Evolutionary conservation across 2,113 vertebrate species (phyloP).

Genomic region (Capreolus pygargus): DNA sequence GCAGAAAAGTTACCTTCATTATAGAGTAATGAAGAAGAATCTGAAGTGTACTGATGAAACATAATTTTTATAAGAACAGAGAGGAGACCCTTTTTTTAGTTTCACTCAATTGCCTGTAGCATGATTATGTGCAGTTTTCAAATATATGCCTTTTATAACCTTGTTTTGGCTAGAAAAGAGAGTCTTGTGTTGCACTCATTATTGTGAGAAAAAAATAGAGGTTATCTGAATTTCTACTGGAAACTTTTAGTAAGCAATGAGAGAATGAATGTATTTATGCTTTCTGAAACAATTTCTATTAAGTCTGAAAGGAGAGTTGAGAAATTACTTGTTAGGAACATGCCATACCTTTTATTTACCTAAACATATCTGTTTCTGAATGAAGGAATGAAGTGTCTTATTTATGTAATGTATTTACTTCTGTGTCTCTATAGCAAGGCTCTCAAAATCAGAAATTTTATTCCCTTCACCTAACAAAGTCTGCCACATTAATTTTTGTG

Average conservation of each 20-base stretch:
- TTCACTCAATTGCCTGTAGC: neutral
- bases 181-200: neutral
- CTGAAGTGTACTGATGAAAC: neutral
- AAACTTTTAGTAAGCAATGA: neutral
- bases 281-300: neutral
- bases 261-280: neutral
- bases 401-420: neutral
- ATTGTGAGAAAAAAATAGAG: neutral
- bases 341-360: neutral
- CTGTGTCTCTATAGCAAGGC: neutral
- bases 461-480: neutral
- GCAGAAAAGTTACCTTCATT: accelerated
- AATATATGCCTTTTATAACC: neutral
- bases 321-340: neutral
- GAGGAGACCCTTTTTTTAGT: neutral
- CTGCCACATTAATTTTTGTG: neutral
- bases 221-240: neutral
- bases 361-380: neutral
- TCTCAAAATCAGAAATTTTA: neutral
- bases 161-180: neutral
- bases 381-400: neutral
- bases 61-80: neutral
- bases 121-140: neutral
- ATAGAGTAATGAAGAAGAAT: neutral
- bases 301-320: neutral